Conservation (phyloP, 92 coral and sea anemone species). For the Meandrina meandrites region DNA sequence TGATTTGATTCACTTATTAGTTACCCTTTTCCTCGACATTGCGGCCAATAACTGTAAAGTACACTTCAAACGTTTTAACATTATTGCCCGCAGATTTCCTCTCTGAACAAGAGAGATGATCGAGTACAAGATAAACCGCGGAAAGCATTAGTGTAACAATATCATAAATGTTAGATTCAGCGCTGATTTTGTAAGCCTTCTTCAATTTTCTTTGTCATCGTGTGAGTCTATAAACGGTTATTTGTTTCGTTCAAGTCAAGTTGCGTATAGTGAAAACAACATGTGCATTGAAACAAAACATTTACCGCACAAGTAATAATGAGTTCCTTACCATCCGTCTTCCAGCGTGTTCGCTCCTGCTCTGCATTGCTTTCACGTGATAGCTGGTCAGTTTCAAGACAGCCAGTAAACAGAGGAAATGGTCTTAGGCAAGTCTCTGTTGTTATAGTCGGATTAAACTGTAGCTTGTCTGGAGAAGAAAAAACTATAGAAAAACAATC, state of each 20-base stretch:
- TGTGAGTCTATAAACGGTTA: background rate
- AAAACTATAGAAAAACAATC: background rate
- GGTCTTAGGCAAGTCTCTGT: slow-evolving; percentile 4
- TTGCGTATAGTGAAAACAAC: background rate
- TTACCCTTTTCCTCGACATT: background rate
- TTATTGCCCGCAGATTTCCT: slow-evolving; percentile 6
- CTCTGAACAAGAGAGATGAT: background rate
- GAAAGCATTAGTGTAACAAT: background rate
- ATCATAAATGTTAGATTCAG: background rate
- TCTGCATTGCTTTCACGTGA: slow-evolving; percentile 31
- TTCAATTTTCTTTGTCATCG: background rate
- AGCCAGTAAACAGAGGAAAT: slow-evolving; percentile 2
- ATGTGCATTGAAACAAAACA: slow-evolving; percentile 6
- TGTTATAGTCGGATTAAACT: background rate
- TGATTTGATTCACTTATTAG: background rate
- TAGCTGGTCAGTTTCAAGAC: background rate
- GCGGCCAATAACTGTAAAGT: background rate
- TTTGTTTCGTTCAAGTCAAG: background rate
- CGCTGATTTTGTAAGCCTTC: background rate
- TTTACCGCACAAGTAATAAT: background rate
- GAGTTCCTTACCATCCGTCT: slow-evolving; percentile 33
- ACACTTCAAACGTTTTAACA: background rate
- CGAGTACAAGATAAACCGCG: background rate
- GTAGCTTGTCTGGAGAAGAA: background rate
- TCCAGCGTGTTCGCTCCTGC: background rate